Percentiles rank a stretch among this genome's conserved stretches.
phyloP scores from a whole-genome alignment of 2,797 vertebrate genomes.

The Pachyuromys duprasi region DNA sequence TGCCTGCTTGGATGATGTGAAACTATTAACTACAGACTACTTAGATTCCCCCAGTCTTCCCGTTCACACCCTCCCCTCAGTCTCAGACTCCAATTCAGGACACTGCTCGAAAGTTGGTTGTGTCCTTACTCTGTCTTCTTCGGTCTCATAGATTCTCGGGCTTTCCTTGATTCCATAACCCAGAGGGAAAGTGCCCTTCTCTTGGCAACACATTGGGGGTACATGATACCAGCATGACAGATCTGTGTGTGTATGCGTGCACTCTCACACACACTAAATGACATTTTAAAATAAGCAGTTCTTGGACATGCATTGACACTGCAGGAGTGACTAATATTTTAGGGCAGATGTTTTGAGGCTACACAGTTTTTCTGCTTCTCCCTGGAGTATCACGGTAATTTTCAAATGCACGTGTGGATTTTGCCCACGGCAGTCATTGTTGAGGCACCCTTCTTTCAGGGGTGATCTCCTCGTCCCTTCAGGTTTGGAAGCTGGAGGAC shows the following conservation, averaged over 20 bases:
- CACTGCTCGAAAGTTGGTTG: neutral
- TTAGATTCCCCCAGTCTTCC: neutral
- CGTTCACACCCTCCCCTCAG: neutral
- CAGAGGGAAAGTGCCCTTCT: neutral
- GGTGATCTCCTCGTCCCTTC: neutral
- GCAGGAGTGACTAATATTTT: conserved; percentile 3
- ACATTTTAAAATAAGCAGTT: neutral
- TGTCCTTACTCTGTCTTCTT: neutral
- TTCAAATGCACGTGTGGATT: neutral
- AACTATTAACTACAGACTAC: neutral
- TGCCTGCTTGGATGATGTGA: neutral
- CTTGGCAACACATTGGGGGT: too few relatives aligned
- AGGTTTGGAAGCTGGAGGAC: neutral
- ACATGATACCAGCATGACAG: neutral
- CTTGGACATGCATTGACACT: neutral
- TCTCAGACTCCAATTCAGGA: neutral
- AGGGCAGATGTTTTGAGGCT: neutral
- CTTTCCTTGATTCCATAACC: neutral
- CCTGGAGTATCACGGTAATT: neutral
- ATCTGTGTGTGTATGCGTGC: neutral
- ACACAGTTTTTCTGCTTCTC: conserved; percentile 11
- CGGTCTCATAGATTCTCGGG: neutral
- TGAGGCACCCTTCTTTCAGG: neutral
- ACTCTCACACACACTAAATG: neutral
- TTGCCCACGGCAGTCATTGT: neutral